Conservation (phyloP, 2,888 invertebrate genomes). For the Esperia sulphurella region DNA sequence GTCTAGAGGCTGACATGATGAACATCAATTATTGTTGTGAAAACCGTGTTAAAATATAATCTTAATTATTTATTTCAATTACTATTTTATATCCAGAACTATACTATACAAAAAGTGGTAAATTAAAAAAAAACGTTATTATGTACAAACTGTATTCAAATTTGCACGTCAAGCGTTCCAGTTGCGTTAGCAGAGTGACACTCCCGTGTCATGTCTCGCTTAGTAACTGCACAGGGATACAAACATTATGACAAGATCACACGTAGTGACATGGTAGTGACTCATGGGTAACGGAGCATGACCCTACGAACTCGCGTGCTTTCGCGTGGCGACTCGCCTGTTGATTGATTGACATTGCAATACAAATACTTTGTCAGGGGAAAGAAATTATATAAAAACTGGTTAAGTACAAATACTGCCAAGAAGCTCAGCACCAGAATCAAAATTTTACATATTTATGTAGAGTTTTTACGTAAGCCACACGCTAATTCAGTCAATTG, state of each 20-base stretch:
- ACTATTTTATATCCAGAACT: no score
- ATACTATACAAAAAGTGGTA: no score
- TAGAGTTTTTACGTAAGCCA: no score
- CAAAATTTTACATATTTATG: no score
- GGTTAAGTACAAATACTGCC: no score
- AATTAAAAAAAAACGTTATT: background rate
- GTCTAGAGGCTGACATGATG: no score
- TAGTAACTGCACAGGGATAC: slow-evolving; percentile 39
- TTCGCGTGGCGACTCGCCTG: slow-evolving; percentile 47
- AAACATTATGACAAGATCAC: slow-evolving; percentile 28
- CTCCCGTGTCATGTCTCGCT: slow-evolving; percentile 48
- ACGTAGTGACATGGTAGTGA: slow-evolving; percentile 42
- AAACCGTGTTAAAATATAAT: no score
- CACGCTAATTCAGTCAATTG: no score
- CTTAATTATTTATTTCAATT: no score
- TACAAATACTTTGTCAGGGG: background rate
- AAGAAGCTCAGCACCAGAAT: no score
- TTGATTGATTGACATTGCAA: slow-evolving; percentile 56
- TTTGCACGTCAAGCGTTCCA: slow-evolving; percentile 52
- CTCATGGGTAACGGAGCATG: slow-evolving; percentile 42
- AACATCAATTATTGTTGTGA: no score
- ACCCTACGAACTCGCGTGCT: slow-evolving; percentile 45
- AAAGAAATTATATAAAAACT: no score
- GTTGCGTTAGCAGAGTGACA: slow-evolving; percentile 49
- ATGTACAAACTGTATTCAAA: slow-evolving; percentile 55